Conservation (phyloP, 2,113 vertebrate species). For the Hypomesus transpacificus region DNA sequence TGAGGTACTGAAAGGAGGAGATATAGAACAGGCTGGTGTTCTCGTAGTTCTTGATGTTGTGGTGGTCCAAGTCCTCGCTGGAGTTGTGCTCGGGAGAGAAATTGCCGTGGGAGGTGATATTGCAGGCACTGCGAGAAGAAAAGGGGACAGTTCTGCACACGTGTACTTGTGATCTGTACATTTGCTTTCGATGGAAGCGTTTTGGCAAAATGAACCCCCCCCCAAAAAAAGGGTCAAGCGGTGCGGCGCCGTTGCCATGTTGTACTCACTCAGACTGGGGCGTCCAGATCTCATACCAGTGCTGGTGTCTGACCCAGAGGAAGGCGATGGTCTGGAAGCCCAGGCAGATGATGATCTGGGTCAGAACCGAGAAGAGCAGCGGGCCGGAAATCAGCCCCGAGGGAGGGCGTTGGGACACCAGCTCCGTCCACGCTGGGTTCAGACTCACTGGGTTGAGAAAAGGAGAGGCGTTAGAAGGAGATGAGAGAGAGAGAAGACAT, state of each 20-base stretch:
- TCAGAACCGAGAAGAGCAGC: slow-evolving; percentile 89
- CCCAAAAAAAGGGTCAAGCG: background rate
- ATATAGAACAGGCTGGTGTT: slow-evolving; percentile 97
- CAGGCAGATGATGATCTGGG: slow-evolving; percentile 90
- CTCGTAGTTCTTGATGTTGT: slow-evolving; percentile 89
- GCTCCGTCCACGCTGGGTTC: slow-evolving; percentile 92
- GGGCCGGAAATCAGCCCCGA: slow-evolving; percentile 92
- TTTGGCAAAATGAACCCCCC: background rate
- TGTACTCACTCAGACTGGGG: slow-evolving; percentile 78
- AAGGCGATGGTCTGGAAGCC: slow-evolving; percentile 88
- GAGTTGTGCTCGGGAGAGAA: slow-evolving; percentile 58
- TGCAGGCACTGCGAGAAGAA: slow-evolving; percentile 75
- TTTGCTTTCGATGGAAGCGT: background rate
- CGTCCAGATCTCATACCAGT: slow-evolving; percentile 83
- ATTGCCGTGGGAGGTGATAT: slow-evolving; percentile 58
- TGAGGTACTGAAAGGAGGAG: slow-evolving; percentile 97
- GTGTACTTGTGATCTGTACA: no score
- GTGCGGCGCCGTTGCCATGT: background rate
- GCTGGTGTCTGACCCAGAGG: slow-evolving; percentile 81
- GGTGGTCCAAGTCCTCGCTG: slow-evolving; percentile 73
- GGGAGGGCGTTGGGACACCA: slow-evolving; percentile 86
- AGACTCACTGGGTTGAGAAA: slow-evolving; percentile 83
- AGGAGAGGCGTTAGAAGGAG: background rate
- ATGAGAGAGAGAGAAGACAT: background rate
- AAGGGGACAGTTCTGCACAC: background rate